Conservation (phyloP, 2,888 invertebrate genomes). For the Nebria brevicollis region DNA sequence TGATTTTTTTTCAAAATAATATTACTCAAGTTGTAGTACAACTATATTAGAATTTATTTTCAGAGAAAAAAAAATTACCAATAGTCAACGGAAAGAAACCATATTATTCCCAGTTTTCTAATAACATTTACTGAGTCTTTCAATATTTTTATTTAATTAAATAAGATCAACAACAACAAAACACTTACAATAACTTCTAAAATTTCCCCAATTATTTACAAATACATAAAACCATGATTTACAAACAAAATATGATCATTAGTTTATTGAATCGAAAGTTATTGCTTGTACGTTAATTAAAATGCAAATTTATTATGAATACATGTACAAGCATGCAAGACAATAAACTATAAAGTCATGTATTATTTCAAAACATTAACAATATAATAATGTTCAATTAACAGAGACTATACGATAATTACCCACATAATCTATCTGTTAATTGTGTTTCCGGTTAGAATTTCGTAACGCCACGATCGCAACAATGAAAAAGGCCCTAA, state of each 20-base stretch:
- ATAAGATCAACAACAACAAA: background rate
- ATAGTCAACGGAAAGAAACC: too few relatives aligned
- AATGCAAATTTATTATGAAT: background rate
- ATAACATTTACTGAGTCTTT: background rate
- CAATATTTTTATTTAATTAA: background rate
- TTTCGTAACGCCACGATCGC: constrained; percentile 31
- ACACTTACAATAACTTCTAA: background rate
- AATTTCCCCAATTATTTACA: background rate
- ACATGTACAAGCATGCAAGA: background rate
- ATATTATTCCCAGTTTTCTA: too few relatives aligned
- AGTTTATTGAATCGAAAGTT: background rate
- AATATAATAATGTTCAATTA: constrained; percentile 27
- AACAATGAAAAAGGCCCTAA: background rate
- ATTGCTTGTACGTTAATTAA: background rate
- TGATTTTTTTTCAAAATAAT: background rate
- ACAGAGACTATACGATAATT: constrained; percentile 23
- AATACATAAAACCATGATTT: background rate
- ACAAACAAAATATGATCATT: background rate
- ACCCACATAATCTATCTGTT: constrained; percentile 26
- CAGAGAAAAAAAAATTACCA: too few relatives aligned
- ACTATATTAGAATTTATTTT: background rate
- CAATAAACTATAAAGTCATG: background rate
- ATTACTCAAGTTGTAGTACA: background rate
- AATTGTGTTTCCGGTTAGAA: constrained; percentile 32
- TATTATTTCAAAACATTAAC: constrained; percentile 29